Percentiles rank a stretch among this genome's conserved stretches.
These are phyloP conservation scores for Tachysurus vachellii DNA, from an alignment of 2,113 vertebrate genomes.

Conservation along the genomic window DNA sequence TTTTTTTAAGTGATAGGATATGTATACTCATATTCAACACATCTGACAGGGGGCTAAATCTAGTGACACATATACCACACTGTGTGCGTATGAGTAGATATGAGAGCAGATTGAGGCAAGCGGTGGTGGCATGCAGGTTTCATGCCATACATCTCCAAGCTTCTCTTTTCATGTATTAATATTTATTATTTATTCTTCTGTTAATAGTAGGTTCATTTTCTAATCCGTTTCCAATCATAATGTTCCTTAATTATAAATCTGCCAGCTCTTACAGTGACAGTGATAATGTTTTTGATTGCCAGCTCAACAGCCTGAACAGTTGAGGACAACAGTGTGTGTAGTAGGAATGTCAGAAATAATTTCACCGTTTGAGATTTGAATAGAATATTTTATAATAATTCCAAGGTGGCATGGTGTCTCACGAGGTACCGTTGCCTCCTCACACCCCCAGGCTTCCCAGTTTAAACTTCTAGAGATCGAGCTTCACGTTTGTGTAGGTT, in stretches of 20 bases:
- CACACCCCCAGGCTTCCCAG: not conserved
- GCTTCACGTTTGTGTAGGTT: not conserved
- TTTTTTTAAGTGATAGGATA: conserved; percentile 36
- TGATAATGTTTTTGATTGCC: not conserved
- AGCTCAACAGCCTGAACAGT: not conserved
- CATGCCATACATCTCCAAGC: not conserved
- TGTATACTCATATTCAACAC: conserved; percentile 32
- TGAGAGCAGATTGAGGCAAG: not conserved
- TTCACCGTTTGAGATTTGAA: not conserved
- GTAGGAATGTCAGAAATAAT: not conserved
- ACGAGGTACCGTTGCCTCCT: not conserved
- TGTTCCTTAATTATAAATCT: not conserved
- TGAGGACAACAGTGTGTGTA: not conserved
- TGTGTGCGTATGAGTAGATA: not conserved
- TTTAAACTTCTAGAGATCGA: not conserved
- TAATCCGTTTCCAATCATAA: not conserved
- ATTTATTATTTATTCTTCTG: not conserved
- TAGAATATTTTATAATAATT: not conserved
- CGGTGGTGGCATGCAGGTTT: not conserved
- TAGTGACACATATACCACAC: not conserved
- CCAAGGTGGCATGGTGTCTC: not conserved
- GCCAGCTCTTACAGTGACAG: not conserved
- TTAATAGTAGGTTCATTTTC: not conserved
- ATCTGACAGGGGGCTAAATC: conserved; percentile 37
- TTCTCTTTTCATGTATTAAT: not conserved